Base-by-base conservation (phyloP, 2,888 invertebrate species). In the Acleris laterana region DNA sequence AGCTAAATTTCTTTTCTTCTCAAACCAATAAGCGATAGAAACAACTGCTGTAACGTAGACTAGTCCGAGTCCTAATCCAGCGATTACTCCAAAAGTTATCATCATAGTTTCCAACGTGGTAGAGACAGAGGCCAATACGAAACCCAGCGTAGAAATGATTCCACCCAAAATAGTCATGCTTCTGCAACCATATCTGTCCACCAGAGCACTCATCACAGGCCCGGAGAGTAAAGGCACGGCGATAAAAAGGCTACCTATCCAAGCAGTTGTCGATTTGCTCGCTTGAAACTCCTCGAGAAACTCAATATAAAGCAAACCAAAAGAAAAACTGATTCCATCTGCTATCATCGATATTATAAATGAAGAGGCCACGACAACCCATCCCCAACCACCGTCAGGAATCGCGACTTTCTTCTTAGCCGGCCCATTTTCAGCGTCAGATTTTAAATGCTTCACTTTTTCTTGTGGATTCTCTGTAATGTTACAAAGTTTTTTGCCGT, bases 291-390 rank as follows among this genome's bases (percentile, higher is more conserved):
- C 96, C 55, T 95, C 93, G 53, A 97, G 90, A 76, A 98, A 96
- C 77, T 98, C 96, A 1, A 96, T 96, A 80, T 96, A 98, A 9
- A 99, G 93, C 19, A 98, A 92, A 0, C 99, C 99, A 83, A 98
- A 98, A 1, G 98, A 97, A 84, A 98, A 98, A 59, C 97, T 97
- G 64, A 98, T 95, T 0, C 99, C 99, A 85, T 99, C 99, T 48
- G 98, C 97, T 57, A 99, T 96, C 90, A 98, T 95, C 20, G 98
- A 98, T 65, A 98, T 95, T 50, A 97, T 83, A 72, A 99, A 95
- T 0, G 98, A 97, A 4, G 98, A 96, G 48, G 96, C 85, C 0
- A 99, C 98, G 1, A 99, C 96, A 20, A 97, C 94, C 98, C 98
- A 98, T 9, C 97, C 97, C 96, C 96, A 97, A 2, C 96, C 97